phyloP scores from a whole-genome alignment of 2,797 vertebrate species.

The Sebastes diaconus region DNA sequence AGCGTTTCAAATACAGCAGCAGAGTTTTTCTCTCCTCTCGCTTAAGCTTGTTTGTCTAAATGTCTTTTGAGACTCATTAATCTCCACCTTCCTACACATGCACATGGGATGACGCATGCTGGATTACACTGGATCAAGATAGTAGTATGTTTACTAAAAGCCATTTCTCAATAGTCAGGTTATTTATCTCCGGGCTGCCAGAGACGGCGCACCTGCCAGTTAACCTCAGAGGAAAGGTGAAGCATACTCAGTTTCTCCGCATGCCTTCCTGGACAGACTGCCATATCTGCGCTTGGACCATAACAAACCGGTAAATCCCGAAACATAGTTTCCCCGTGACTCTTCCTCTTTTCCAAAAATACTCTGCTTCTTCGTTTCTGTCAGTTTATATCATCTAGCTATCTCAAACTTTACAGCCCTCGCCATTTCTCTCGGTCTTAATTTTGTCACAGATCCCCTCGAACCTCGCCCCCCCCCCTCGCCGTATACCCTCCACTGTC shows the following conservation, averaged over 20 bases:
- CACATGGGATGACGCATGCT: neutral
- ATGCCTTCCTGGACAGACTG: conserved; percentile 14
- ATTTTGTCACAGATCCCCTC: conserved; percentile 28
- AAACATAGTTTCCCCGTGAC: conserved; percentile 29
- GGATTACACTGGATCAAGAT: conserved; percentile 28
- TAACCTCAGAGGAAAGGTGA: conserved; percentile 41
- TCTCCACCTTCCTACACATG: conserved; percentile 8
- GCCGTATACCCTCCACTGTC: conserved; percentile 13
- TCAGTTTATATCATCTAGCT: conserved; percentile 2
- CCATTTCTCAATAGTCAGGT: conserved; percentile 33
- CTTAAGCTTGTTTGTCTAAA: conserved; percentile 32
- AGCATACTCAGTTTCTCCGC: conserved; percentile 27
- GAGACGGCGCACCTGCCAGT: conserved; percentile 45
- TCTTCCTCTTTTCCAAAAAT: neutral
- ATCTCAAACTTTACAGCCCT: conserved; percentile 15
- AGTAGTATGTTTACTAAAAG: conserved; percentile 34
- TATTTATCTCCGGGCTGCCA: conserved; percentile 43
- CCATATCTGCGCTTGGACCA: conserved; percentile 8
- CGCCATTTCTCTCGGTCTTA: conserved; percentile 29
- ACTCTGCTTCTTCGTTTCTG: conserved; percentile 1
- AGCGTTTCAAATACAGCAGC: conserved; percentile 42
- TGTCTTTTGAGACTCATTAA: conserved; percentile 44
- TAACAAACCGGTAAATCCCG: conserved; percentile 42
- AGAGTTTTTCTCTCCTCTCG: conserved; percentile 21
- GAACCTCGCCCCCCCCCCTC: neutral